Conservation (phyloP, 1,140 invertebrate genomes). For the Sycobia sp. region DNA sequence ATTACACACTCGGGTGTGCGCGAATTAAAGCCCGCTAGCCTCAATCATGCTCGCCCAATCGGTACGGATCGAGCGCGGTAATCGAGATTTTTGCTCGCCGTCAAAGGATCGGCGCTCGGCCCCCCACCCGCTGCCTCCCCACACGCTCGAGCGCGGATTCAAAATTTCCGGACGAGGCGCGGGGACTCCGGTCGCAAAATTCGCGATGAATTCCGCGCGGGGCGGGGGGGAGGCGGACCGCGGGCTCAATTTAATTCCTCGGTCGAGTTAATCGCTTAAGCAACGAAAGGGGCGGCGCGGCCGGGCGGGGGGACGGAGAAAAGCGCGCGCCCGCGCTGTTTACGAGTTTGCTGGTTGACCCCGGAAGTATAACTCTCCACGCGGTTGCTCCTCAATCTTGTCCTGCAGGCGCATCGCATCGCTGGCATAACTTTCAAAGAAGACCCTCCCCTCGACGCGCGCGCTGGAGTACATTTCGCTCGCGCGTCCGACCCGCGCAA, state of each 20-base stretch:
- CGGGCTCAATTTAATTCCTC: constrained; percentile 23
- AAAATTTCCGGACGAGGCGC: no score
- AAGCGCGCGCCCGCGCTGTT: constrained; percentile 28
- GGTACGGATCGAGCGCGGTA: no score
- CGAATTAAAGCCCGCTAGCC: no score
- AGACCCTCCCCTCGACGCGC: background rate
- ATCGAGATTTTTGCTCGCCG: no score
- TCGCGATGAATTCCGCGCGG: background rate
- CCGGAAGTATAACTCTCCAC: constrained; percentile 55
- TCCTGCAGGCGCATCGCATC: constrained; percentile 50
- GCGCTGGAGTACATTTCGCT: constrained; percentile 29
- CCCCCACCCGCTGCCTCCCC: no score
- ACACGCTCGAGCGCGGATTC: no score
- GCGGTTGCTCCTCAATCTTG: constrained; percentile 56
- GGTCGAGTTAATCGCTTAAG: constrained; percentile 22
- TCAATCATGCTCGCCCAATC: no score
- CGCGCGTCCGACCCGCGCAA: constrained; percentile 33
- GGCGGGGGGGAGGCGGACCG: background rate
- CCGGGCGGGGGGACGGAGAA: background rate
- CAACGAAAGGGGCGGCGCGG: constrained; percentile 9
- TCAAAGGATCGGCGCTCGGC: no score
- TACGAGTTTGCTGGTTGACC: constrained; percentile 51
- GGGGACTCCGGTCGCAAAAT: no score
- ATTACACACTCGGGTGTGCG: constrained; percentile 50
- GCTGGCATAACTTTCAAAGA: constrained; percentile 46